These are phyloP conservation scores for Campylomormyrus numenius DNA, from an alignment of 2,113 vertebrate species.

Conservation along the genomic window DNA sequence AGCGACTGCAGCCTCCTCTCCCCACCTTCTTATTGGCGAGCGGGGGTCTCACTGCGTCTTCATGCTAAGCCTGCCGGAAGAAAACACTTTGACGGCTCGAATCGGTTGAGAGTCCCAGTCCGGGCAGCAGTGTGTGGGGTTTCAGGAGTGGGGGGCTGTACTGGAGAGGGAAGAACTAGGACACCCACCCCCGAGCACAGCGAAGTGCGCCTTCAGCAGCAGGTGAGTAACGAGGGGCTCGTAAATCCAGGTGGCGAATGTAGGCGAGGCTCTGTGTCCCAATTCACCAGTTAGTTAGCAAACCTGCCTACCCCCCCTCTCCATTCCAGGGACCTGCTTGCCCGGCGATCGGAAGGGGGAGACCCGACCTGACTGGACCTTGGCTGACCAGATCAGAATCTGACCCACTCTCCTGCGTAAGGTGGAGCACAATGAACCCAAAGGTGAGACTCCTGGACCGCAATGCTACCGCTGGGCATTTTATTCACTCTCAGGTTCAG, in stretches of 20 bases:
- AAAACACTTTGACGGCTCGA: background rate
- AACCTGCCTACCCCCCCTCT: background rate
- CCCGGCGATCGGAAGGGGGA: background rate
- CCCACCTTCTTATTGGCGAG: background rate
- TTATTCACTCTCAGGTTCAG: background rate
- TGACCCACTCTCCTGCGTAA: background rate
- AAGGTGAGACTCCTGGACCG: background rate
- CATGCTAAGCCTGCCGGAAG: background rate
- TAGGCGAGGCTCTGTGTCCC: background rate
- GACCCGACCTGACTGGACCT: background rate
- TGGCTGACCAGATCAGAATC: background rate
- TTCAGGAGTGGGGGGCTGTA: background rate
- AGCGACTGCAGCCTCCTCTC: background rate
- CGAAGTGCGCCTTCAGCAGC: background rate
- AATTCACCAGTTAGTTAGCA: background rate
- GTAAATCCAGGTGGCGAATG: background rate
- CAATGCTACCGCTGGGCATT: background rate
- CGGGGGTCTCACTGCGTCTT: background rate
- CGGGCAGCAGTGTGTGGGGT: background rate
- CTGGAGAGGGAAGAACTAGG: background rate
- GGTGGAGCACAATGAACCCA: background rate
- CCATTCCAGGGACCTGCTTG: background rate
- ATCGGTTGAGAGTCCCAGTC: background rate
- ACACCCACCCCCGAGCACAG: background rate
- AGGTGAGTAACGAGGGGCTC: background rate